These are phyloP conservation scores for Pterocles gutturalis DNA, from an alignment of 2,113 vertebrate genomes.

Conservation along the genomic window DNA sequence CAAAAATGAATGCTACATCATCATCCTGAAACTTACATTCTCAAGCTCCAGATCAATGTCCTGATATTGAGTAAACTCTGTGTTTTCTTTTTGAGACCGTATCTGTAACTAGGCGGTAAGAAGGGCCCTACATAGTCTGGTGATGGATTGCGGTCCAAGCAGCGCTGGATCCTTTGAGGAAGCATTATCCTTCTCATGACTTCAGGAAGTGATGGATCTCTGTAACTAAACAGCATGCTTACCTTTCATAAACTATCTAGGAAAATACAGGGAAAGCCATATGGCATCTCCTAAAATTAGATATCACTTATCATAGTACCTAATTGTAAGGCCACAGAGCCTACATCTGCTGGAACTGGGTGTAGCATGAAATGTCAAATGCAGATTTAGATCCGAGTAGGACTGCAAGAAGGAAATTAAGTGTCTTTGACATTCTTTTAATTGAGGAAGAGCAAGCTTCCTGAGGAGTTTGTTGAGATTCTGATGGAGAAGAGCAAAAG, in stretches of 20 bases:
- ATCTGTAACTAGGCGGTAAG: not conserved
- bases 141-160: not conserved
- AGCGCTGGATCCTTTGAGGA: not conserved
- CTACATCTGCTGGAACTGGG: constrained; percentile 40
- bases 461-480: not conserved
- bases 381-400: constrained; percentile 51
- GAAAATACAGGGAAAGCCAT: constrained; percentile 40
- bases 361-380: constrained; percentile 55
- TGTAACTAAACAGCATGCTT: not conserved
- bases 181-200: not conserved
- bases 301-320: constrained; percentile 31
- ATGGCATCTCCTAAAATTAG: constrained; percentile 63
- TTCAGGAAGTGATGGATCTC: not conserved
- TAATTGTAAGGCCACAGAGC: constrained; percentile 41
- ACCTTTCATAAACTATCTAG: constrained; percentile 1
- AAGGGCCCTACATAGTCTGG: not conserved
- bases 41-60: not conserved
- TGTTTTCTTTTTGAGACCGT: not conserved
- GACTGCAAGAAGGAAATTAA: constrained; percentile 10
- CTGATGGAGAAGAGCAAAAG: not conserved
- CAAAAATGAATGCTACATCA: not conserved
- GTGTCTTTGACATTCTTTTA: not conserved
- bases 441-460: not conserved
- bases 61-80: not conserved
- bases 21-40: not conserved